Conservation (phyloP, 1,140 invertebrate genomes). For the Cotesia vestalis region DNA sequence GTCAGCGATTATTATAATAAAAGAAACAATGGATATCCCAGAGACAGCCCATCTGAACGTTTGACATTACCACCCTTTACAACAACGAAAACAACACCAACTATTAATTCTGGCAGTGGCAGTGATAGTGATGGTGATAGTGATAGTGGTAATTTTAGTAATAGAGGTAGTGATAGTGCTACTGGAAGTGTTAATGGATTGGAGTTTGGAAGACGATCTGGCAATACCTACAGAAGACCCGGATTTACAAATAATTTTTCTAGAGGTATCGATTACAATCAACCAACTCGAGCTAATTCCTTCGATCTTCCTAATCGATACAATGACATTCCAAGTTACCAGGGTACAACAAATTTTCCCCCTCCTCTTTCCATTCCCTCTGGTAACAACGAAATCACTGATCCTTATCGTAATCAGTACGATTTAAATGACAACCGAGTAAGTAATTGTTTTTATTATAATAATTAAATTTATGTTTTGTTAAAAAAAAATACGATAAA, state of each 20-base stretch:
- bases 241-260: constrained; percentile 39
- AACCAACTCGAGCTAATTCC: constrained; percentile 36
- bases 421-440: constrained; percentile 53
- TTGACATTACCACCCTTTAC: constrained; percentile 23
- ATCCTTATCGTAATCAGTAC: constrained; percentile 41
- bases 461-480: too few relatives aligned
- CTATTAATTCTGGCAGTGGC: too few relatives aligned
- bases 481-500: too few relatives aligned
- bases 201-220: constrained; percentile 44
- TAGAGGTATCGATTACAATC: constrained; percentile 30
- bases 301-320: constrained; percentile 27
- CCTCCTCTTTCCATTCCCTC: constrained; percentile 11
- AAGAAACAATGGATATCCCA: constrained; percentile 7
- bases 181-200: constrained; percentile 13
- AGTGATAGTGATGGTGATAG: too few relatives aligned
- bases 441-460: constrained; percentile 33
- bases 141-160: constrained; percentile 13
- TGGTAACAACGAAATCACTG: constrained; percentile 40
- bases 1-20: constrained; percentile 3
- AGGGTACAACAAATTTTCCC: not conserved
- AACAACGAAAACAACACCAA: not conserved
- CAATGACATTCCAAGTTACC: constrained; percentile 27
- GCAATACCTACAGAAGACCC: constrained; percentile 47
- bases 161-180: constrained; percentile 12
- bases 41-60: constrained; percentile 24